phyloP scores from a whole-genome alignment of 2,113 vertebrate genomes.

The Gymnarchus niloticus region DNA sequence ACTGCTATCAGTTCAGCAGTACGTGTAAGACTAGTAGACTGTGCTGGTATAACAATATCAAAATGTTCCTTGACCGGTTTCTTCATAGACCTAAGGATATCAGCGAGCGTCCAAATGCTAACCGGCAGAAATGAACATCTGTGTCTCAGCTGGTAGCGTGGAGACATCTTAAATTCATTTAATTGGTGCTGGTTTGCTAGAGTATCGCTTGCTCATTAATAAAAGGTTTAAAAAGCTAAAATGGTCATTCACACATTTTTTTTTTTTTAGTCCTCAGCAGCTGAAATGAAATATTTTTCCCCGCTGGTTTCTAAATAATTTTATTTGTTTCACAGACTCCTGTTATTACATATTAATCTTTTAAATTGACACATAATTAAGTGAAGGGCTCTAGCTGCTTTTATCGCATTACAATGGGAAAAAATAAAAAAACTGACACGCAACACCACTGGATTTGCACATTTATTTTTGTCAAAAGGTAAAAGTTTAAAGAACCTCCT shows the following conservation, averaged over 20 bases:
- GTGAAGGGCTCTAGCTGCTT: not conserved
- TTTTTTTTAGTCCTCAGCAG: not conserved
- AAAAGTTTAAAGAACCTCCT: slow-evolving; percentile 79
- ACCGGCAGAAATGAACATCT: not conserved
- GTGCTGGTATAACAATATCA: not conserved
- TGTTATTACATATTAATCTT: not conserved
- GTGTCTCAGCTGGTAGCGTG: not conserved
- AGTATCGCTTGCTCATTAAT: not conserved
- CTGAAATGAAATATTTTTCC: not conserved
- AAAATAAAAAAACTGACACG: slow-evolving; percentile 6
- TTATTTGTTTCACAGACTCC: not conserved
- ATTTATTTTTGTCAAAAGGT: slow-evolving; percentile 79
- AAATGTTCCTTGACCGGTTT: not conserved
- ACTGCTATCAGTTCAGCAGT: not conserved
- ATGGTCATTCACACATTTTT: not conserved
- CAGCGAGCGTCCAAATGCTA: not conserved
- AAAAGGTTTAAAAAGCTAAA: not conserved
- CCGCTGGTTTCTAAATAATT: not conserved
- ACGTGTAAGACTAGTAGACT: not conserved
- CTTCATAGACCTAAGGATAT: not conserved
- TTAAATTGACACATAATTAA: not conserved
- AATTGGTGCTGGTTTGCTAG: not conserved
- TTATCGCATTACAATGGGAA: not conserved
- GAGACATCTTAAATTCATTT: not conserved
- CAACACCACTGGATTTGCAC: slow-evolving; percentile 52